Evolutionary conservation across 2,888 invertebrate species (phyloP).

Genomic region (Rugalucina vietnamica): DNA sequence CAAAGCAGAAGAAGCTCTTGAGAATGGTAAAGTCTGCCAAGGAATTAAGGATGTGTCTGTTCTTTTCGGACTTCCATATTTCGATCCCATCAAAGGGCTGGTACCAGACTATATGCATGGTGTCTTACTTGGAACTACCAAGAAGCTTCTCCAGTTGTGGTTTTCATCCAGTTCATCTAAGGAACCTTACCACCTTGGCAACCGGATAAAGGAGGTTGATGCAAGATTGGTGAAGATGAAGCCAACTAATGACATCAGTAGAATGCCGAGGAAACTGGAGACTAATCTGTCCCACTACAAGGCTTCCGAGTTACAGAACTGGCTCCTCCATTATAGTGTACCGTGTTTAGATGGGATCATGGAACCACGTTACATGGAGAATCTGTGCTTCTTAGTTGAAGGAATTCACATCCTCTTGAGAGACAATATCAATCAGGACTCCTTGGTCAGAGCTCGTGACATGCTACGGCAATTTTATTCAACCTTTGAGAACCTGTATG

Average conservation of each 20-base stretch:
- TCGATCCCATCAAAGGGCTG: conserved; percentile 17
- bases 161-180: conserved; percentile 37
- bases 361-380: conserved; percentile 44
- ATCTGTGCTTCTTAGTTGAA: conserved; percentile 50
- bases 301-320: conserved; percentile 63
- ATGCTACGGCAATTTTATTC: conserved; percentile 41
- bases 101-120: conserved; percentile 59
- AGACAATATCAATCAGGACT: conserved; percentile 42
- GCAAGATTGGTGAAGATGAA: conserved; percentile 36
- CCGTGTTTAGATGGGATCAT: conserved; percentile 56
- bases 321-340: conserved; percentile 52
- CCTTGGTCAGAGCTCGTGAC: conserved; percentile 33
- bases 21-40: conserved; percentile 7
- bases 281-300: conserved; percentile 59
- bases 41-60: conserved; percentile 42
- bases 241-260: conserved; percentile 55
- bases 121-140: conserved; percentile 42
- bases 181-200: conserved; percentile 46
- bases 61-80: background rate
- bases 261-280: conserved; percentile 58
- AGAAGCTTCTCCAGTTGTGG: conserved; percentile 42
- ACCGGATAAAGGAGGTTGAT: conserved; percentile 36
- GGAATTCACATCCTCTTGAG: conserved; percentile 57
- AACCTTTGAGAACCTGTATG: conserved; percentile 37
- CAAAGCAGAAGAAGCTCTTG: background rate